Percentiles rank a stretch among this genome's conserved stretches.
Evolutionary conservation across 2,113 vertebrate genomes (phyloP).

Genomic region (Penelope pileata): DNA sequence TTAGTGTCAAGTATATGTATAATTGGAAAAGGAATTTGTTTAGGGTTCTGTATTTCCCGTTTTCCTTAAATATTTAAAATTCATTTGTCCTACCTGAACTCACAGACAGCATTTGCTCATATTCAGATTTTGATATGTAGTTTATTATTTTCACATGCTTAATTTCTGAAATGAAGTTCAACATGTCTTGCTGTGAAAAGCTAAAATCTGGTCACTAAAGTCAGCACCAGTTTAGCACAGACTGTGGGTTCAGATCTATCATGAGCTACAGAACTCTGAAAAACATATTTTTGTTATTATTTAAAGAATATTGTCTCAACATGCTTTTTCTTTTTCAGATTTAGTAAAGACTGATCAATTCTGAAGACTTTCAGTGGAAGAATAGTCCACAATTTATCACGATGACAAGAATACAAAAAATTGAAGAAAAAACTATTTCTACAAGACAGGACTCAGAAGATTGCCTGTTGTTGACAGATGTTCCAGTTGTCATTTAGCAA

Average conservation of each 20-base stretch:
- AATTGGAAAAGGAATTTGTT: slow-evolving; percentile 7
- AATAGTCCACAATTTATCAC: neutral
- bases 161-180: neutral
- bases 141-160: neutral
- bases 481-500: neutral
- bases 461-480: neutral
- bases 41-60: neutral
- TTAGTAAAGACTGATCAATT: neutral
- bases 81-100: neutral
- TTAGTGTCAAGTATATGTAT: neutral
- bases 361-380: neutral
- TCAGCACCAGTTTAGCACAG: neutral
- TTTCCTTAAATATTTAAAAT: neutral
- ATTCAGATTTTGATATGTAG: neutral
- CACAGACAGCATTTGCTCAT: neutral
- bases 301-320: neutral
- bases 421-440: neutral
- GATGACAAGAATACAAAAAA: neutral
- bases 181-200: neutral
- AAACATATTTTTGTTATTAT: neutral
- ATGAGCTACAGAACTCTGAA: neutral
- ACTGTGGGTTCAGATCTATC: neutral
- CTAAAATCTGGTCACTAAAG: neutral
- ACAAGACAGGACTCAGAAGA: fast-evolving
- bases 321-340: neutral